These are phyloP conservation scores for Neosalanx taihuensis DNA, from an alignment of 2,797 vertebrate genomes.

Conservation along the genomic window DNA sequence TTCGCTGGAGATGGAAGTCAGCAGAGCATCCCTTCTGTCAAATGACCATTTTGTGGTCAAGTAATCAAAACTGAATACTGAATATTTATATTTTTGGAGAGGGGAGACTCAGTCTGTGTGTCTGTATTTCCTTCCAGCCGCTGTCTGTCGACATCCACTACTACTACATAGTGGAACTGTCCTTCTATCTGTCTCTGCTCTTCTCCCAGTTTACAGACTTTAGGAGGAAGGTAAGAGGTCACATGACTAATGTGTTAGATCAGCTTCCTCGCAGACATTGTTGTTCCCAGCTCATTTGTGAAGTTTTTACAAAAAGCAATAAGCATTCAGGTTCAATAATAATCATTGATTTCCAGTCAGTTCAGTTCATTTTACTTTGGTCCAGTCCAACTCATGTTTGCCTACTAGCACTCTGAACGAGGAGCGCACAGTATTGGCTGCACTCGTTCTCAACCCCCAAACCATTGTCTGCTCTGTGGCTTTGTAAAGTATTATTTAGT, in stretches of 20 bases:
- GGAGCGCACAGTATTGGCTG: slow-evolving; percentile 4
- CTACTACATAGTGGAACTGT: slow-evolving; percentile 94
- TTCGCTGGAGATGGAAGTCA: background rate
- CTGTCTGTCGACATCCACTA: slow-evolving; percentile 94
- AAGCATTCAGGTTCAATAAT: background rate
- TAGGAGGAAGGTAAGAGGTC: slow-evolving; percentile 92
- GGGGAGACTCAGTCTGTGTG: slow-evolving; percentile 1
- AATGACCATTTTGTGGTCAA: too few relatives aligned
- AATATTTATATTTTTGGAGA: background rate
- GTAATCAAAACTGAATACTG: background rate
- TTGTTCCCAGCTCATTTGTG: background rate
- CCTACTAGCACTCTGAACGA: background rate
- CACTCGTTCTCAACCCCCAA: slow-evolving; percentile 12
- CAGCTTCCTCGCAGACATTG: too few relatives aligned
- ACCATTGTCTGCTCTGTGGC: slow-evolving; percentile 8
- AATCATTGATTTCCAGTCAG: background rate
- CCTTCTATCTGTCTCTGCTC: slow-evolving; percentile 95
- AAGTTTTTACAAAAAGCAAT: background rate
- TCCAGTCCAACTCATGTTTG: background rate
- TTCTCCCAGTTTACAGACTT: slow-evolving; percentile 98
- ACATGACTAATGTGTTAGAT: background rate
- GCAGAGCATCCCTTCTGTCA: too few relatives aligned
- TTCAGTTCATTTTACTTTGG: background rate
- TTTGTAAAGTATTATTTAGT: background rate
- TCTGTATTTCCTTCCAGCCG: slow-evolving; percentile 74